Evolutionary conservation across 2,113 vertebrate genomes (phyloP).

Genomic region (Fulica atra): DNA sequence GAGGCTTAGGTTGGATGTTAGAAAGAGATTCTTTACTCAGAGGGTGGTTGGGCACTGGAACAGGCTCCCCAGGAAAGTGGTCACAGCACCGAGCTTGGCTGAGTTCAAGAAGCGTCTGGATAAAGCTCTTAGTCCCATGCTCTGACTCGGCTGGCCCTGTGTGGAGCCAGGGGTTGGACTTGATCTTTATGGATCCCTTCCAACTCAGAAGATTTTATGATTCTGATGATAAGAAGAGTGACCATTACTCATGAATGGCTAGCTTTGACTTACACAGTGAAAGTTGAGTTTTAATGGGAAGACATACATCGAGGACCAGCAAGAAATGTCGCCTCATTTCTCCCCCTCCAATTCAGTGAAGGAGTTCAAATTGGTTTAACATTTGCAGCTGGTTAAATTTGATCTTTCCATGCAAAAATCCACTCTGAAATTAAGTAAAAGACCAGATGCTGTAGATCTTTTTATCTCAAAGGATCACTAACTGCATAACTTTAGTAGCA

Average conservation of each 20-base stretch:
- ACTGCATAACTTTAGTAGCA: neutral
- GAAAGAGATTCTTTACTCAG: too few relatives aligned
- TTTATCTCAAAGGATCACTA: conserved; percentile 3
- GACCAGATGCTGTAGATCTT: neutral
- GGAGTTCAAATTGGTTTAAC: neutral
- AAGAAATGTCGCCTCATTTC: neutral
- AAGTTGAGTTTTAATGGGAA: neutral
- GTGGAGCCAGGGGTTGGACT: too few relatives aligned
- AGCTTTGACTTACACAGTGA: neutral
- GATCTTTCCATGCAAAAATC: neutral
- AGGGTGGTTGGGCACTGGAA: too few relatives aligned
- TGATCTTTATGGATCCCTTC: too few relatives aligned
- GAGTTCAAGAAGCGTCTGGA: too few relatives aligned
- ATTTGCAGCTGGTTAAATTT: neutral
- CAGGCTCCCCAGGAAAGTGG: too few relatives aligned
- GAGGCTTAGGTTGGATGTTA: too few relatives aligned
- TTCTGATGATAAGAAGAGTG: neutral
- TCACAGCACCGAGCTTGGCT: too few relatives aligned
- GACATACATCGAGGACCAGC: neutral
- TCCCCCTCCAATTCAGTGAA: neutral
- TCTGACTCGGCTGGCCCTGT: too few relatives aligned
- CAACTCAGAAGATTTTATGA: too few relatives aligned
- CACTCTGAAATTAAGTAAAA: neutral
- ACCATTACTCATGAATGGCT: neutral
- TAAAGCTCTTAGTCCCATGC: too few relatives aligned